Evolutionary conservation across 2,797 vertebrate species (phyloP), one percentile per base, ranked within the genome.

Genomic region (Otolemur crassicaudatus): DNA sequence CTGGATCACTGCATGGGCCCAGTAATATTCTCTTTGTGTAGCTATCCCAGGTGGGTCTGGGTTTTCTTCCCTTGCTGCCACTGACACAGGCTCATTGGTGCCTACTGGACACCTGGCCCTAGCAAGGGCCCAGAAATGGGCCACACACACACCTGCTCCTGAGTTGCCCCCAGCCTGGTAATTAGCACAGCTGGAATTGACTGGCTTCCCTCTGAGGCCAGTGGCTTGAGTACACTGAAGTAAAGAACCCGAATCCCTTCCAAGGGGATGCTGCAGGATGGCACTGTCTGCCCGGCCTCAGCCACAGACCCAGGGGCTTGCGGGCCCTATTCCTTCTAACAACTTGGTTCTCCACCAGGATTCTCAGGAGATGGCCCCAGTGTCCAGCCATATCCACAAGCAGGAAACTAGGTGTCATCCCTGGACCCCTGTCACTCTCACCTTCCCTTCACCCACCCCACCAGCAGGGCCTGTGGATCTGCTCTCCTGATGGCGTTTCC

Each of bases 141-240:
- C 29, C 53, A 27, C 25, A 20, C 65, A 56, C 19, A 40, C 23
- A 22, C 20, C n/a, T 37, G 43, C 7, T 1, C 31, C 69, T 4
- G 31, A 14, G 37, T 77, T n/a, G 29, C 25, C 17, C 63, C 53
- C 19, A 1, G 1, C 29, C 53, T 46, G 23, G 31, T 12, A 40
- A 2, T 1, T 2, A 40, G 31, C n/a, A 29, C 1, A 25, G 25
- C 76, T n/a, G 13, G 49, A 34, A 61, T 25, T 2, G 34, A 80
- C 58, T 60, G 7, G 81, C 34, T n/a, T 53, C 17, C 67, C 53
- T 29, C 46, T 14, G 23, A 31, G 31, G 27, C 37, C 31, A 40
- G 6, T 0, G 5, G 3, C 25, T 40, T 34, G n/a, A 27, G 5
- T 12, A 34, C 56, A 17, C 7, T 2, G 3, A 14, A 31, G 40